phyloP scores from a whole-genome alignment of 2,113 vertebrate species.

The Coreoperca whiteheadi region DNA sequence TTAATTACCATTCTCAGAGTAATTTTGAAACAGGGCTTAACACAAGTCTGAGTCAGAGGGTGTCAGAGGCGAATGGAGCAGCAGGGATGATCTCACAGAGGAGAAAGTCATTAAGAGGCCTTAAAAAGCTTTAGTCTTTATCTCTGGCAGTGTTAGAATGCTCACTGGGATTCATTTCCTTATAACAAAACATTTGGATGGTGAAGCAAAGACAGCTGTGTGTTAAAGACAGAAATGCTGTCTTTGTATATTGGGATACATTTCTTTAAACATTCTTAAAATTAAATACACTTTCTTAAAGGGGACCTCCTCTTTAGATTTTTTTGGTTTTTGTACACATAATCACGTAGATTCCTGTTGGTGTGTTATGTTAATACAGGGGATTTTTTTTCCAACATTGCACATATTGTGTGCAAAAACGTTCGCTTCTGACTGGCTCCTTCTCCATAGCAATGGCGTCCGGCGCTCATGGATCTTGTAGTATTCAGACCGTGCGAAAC shows the following conservation, averaged over 20 bases:
- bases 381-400: not conserved
- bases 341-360: not conserved
- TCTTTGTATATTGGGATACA: not conserved
- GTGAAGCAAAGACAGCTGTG: not conserved
- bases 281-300: not conserved
- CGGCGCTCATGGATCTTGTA: no score
- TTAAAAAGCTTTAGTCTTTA: not conserved
- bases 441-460: no score
- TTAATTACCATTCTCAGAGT: constrained; percentile 42
- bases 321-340: not conserved
- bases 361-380: not conserved
- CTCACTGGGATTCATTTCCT: not conserved
- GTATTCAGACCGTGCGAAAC: no score
- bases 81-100: not conserved
- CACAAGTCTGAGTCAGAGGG: constrained; percentile 23
- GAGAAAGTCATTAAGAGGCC: not conserved
- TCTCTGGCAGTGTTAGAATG: not conserved
- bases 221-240: not conserved
- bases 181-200: not conserved
- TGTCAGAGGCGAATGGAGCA: constrained; percentile 12
- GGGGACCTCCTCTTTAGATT: no score
- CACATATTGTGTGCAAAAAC: not conserved
- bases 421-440: no score
- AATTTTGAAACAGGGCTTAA: constrained; percentile 35
- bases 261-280: not conserved